Evolutionary conservation across 1,140 invertebrate genomes (phyloP).

Genomic region (Drosophila lowei): DNA sequence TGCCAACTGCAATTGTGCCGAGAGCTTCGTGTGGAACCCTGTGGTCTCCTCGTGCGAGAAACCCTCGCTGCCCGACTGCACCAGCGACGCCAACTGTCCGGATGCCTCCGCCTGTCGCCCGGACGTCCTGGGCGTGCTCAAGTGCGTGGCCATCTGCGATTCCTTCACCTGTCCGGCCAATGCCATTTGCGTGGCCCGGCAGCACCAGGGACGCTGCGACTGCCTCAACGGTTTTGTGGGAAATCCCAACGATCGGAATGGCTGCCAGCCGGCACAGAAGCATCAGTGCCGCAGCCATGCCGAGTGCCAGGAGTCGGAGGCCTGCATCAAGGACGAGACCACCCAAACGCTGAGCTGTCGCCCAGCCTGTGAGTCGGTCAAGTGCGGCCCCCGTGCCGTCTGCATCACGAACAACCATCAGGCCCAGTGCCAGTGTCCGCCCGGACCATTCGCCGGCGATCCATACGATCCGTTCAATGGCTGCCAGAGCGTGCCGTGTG

Average conservation of each 20-base stretch:
- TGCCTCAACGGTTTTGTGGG: slow-evolving; percentile 91
- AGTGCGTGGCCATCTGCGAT: slow-evolving; percentile 90
- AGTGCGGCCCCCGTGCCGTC: slow-evolving; percentile 92
- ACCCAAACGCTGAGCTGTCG: slow-evolving; percentile 85
- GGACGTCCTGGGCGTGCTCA: slow-evolving; percentile 92
- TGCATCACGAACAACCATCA: slow-evolving; percentile 94
- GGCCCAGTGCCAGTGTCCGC: slow-evolving; percentile 93
- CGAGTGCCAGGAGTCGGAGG: slow-evolving; percentile 91
- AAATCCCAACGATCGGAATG: slow-evolving; percentile 94
- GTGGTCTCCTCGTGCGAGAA: slow-evolving; percentile 91
- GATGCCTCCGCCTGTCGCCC: slow-evolving; percentile 88
- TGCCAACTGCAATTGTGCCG: slow-evolving; percentile 90
- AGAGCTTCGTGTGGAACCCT: slow-evolving; percentile 92
- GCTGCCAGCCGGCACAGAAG: slow-evolving; percentile 88
- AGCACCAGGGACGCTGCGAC: slow-evolving; percentile 90
- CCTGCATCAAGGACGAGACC: slow-evolving; percentile 85
- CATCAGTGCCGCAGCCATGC: slow-evolving; percentile 91
- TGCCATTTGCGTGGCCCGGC: slow-evolving; percentile 89
- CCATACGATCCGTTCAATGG: slow-evolving; percentile 89
- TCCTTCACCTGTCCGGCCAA: slow-evolving; percentile 92
- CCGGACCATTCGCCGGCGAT: slow-evolving; percentile 92
- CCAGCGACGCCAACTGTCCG: slow-evolving; percentile 88
- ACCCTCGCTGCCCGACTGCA: slow-evolving; percentile 92
- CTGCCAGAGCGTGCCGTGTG: slow-evolving; percentile 91
- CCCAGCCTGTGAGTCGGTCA: slow-evolving; percentile 89